phyloP scores from a whole-genome alignment of 2,113 vertebrate genomes.

The Gnathonemus echidnorhynchus region DNA sequence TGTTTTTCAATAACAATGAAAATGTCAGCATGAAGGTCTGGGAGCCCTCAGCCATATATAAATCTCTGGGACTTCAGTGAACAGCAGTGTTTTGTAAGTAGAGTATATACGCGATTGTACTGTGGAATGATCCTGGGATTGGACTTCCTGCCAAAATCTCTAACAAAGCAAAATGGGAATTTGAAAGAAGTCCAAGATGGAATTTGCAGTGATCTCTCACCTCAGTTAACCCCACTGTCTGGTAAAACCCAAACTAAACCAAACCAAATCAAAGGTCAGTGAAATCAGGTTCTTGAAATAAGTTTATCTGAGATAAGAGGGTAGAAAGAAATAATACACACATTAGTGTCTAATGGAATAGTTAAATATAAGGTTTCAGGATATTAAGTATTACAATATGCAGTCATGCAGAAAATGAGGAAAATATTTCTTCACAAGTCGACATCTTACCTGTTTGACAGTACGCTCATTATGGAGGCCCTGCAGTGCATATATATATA shows the following conservation, averaged over 20 bases:
- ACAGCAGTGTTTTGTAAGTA: not conserved
- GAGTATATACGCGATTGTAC: not conserved
- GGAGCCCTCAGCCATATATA: not conserved
- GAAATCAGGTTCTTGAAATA: not conserved
- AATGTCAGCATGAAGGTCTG: not conserved
- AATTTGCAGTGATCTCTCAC: not conserved
- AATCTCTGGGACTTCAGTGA: not conserved
- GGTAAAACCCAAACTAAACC: not conserved
- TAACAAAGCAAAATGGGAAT: not conserved
- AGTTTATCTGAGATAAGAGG: not conserved
- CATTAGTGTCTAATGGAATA: not conserved
- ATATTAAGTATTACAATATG: not conserved
- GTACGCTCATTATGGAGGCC: not conserved
- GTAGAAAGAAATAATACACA: not conserved
- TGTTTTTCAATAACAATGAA: not conserved
- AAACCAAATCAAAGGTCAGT: not conserved
- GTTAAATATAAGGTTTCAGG: not conserved
- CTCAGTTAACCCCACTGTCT: not conserved
- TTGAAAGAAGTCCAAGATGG: not conserved
- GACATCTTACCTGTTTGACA: not conserved
- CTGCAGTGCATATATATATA: not conserved
- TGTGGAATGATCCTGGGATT: not conserved
- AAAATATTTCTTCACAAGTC: not conserved
- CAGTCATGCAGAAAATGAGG: not conserved
- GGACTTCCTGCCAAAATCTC: not conserved